A percentile compares a stretch with the other conserved stretches of the same genome.
These are phyloP conservation scores for Alaudala cheleensis DNA, from an alignment of 2,113 vertebrate genomes.

Conservation along the genomic window DNA sequence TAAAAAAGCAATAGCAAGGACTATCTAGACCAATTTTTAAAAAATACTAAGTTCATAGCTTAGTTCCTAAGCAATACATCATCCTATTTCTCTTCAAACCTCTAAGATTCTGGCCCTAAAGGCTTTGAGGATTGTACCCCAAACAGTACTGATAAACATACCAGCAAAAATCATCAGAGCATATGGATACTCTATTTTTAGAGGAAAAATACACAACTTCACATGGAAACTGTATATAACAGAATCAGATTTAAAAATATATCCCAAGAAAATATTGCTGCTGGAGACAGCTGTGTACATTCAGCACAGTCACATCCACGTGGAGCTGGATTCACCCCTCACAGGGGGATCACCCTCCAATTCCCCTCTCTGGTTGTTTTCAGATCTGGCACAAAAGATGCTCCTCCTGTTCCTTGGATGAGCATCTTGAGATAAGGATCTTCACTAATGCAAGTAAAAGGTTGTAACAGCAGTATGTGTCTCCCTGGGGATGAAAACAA, in stretches of 20 bases:
- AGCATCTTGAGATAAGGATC: neutral
- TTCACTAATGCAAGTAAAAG: neutral
- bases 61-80: neutral
- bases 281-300: neutral
- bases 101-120: neutral
- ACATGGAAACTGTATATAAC: neutral
- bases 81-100: neutral
- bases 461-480: neutral
- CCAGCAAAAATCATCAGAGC: neutral
- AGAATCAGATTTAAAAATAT: neutral
- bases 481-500: neutral
- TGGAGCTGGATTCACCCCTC: neutral
- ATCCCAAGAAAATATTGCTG: neutral
- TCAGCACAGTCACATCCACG: neutral
- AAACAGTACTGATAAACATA: neutral
- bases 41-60: neutral
- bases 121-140: neutral
- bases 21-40: neutral
- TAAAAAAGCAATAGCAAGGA: neutral
- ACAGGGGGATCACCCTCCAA: neutral
- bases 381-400: neutral
- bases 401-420: neutral
- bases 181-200: neutral
- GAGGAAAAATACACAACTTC: neutral
- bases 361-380: neutral